These are phyloP conservation scores for Mimumesa dahlbomi DNA, from an alignment of 2,888 invertebrate species.

Conservation along the genomic window DNA sequence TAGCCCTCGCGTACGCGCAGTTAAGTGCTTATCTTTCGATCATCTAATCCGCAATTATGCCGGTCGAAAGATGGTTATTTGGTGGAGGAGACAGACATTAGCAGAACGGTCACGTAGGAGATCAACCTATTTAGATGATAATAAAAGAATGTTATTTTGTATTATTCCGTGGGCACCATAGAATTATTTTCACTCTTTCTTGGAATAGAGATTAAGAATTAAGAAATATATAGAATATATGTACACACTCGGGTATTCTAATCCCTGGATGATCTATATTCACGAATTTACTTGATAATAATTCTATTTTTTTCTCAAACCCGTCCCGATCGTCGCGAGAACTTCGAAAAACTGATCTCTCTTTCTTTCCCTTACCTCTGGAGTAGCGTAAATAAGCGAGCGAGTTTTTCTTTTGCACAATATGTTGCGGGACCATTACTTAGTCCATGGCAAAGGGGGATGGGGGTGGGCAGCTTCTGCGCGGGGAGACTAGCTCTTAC, in stretches of 20 bases:
- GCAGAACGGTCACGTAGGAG: slow-evolving; percentile 21
- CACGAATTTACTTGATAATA: too few species aligned
- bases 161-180: too few species aligned
- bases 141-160: slow-evolving; percentile 32
- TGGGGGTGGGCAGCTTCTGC: slow-evolving; percentile 61
- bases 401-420: slow-evolving; percentile 76
- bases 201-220: too few species aligned
- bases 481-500: slow-evolving; percentile 77
- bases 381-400: slow-evolving; percentile 65
- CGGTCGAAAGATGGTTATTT: slow-evolving; percentile 60
- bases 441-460: slow-evolving; percentile 63
- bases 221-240: too few species aligned
- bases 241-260: too few species aligned
- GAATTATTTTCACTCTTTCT: too few species aligned
- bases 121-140: neutral
- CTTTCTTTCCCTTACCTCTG: slow-evolving; percentile 2
- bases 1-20: slow-evolving; percentile 42
- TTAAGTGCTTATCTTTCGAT: slow-evolving; percentile 66
- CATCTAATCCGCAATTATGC: slow-evolving; percentile 75
- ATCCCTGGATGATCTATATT: too few species aligned
- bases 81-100: slow-evolving; percentile 40
- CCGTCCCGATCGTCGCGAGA: neutral
- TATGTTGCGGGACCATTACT: slow-evolving; percentile 78
- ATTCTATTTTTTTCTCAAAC: slow-evolving; percentile 1
- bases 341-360: slow-evolving; percentile 15